Evolutionary conservation across 2,797 vertebrate genomes (phyloP), one percentile per base, ranked within the genome.

Genomic region (Sebastes aleutianus): DNA sequence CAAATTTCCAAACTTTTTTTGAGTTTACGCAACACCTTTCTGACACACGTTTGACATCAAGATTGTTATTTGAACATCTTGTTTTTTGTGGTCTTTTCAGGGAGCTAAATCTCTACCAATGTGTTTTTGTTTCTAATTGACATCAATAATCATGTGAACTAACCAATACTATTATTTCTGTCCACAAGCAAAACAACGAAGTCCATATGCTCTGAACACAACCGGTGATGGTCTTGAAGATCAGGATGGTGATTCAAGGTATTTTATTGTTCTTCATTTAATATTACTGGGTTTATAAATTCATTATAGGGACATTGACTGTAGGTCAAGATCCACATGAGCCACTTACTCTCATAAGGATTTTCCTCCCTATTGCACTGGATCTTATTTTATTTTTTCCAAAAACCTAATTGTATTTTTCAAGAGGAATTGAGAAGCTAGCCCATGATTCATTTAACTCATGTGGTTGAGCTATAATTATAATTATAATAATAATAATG

Each of bases 241-340:
- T 85, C 97, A 96, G 73, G 98, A 99, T 89, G 98, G 98, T 10
- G 98, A 99, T 88, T 97, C 97, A 87, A 98, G 98, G 98, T 99
- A 97, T 61, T 87, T 43, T 39, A 20, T 83, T 13, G 6, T 4
- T 76, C 47, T 71, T 76, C 20, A 24, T 61, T n/a, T 74, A 3
- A 68, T 29, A 27, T 77, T 4, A 7, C 58, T 22, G 18, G 50
- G 10, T 62, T 70, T 24, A 6, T 39, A 54, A 24, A 39, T 43
- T 22, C 3, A n/a, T 69, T n/a, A 4, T 5, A 31, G 24, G 26
- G 22, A 47, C 24, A 63, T 1, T 53, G 14, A 64, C 7, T 54
- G n/a, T 13, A 58, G 13, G 5, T 62, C 67, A 16, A 79, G 36
- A 70, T 61, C 53, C 27, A 68, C 32, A 31, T 26, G 6, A 77